A percentile compares a stretch with the other conserved stretches of the same genome.
Conservation (phyloP, 2,888 invertebrate species). For the Acholoe squamosa region DNA sequence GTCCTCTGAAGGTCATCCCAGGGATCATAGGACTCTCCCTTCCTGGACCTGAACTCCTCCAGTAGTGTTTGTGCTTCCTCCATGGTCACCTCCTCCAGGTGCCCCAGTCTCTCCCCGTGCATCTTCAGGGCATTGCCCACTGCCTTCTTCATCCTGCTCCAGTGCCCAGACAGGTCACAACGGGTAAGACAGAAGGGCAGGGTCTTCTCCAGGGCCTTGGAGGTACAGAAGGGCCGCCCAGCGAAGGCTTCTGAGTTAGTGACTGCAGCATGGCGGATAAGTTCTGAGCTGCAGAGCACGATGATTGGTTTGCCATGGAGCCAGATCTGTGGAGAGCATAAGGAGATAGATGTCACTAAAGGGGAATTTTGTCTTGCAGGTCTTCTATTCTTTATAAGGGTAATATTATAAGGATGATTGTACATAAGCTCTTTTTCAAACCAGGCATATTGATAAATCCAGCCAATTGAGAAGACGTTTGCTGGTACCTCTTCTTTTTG, state of each 20-base stretch:
- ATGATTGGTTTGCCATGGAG: background rate
- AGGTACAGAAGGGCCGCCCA: slow-evolving; percentile 56
- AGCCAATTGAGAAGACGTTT: too few species aligned
- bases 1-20: background rate
- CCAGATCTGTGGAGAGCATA: too few species aligned
- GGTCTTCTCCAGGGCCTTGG: background rate
- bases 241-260: slow-evolving; percentile 62
- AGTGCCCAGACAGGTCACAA: background rate
- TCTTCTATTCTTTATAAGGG: too few species aligned
- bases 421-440: too few species aligned
- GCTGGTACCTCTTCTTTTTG: too few species aligned
- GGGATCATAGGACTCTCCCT: background rate
- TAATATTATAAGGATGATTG: too few species aligned
- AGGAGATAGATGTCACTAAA: too few species aligned
- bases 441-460: too few species aligned
- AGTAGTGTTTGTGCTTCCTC: background rate
- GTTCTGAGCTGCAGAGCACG: slow-evolving; percentile 62
- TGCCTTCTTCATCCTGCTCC: slow-evolving; percentile 7
- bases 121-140: slow-evolving; percentile 13
- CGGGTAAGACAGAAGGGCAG: background rate
- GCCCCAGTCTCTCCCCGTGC: slow-evolving; percentile 46
- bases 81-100: slow-evolving; percentile 31
- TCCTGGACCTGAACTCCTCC: background rate
- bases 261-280: slow-evolving; percentile 58
- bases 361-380: too few species aligned